Evolutionary conservation across 1,140 invertebrate genomes (phyloP).

Genomic region (Micrasema minimum): DNA sequence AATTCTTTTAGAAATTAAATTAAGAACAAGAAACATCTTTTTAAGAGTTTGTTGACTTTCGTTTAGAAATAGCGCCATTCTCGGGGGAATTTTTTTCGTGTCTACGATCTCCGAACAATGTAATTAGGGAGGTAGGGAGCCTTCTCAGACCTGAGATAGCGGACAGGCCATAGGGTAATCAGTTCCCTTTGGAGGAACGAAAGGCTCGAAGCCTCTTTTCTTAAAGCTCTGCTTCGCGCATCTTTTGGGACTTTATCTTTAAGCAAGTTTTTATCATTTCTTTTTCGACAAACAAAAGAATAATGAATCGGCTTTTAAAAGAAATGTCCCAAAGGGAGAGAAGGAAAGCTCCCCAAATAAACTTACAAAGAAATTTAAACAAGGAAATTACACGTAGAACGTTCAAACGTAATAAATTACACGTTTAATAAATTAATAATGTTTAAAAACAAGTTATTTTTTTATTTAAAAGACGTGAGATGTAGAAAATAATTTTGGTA

Average conservation of each 20-base stretch:
- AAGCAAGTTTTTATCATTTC: constrained; percentile 38
- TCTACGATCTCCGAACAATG: constrained; percentile 26
- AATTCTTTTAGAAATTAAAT: too few relatives aligned
- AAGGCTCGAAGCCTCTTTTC: constrained; percentile 2
- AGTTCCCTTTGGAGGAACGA: constrained; percentile 28
- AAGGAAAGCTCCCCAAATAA: constrained; percentile 13
- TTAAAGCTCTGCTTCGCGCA: constrained; percentile 20
- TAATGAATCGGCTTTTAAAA: constrained; percentile 41
- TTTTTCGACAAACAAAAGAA: constrained; percentile 39
- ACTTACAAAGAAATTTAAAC: constrained; percentile 25
- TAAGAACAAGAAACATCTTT: too few relatives aligned
- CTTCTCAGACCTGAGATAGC: not conserved
- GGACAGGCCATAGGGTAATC: constrained; percentile 41
- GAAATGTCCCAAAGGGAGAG: constrained; percentile 17
- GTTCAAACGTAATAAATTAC: too few relatives aligned
- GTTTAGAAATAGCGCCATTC: not conserved
- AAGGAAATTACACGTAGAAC: constrained; percentile 12
- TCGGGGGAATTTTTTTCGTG: constrained; percentile 2
- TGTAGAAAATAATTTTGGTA: too few relatives aligned
- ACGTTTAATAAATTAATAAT: too few relatives aligned
- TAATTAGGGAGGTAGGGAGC: constrained; percentile 34
- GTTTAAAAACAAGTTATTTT: too few relatives aligned
- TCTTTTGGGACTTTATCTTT: constrained; percentile 33
- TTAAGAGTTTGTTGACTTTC: too few relatives aligned
- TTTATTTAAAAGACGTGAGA: too few relatives aligned